These are phyloP conservation scores for Synanceia verrucosa DNA, from an alignment of 2,797 vertebrate genomes.

Conservation along the genomic window DNA sequence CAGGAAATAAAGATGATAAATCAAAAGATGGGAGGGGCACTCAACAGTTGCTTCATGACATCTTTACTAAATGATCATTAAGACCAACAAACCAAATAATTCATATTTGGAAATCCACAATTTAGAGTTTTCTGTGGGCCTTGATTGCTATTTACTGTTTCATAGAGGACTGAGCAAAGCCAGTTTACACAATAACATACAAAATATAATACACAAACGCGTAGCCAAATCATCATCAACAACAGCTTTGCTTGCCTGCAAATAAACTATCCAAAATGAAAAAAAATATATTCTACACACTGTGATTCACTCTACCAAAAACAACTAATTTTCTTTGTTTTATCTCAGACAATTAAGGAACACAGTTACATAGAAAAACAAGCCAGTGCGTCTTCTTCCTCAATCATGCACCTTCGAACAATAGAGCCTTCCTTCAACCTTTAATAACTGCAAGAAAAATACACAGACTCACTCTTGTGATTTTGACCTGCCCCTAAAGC, in stretches of 20 bases:
- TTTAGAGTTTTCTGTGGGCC: background rate
- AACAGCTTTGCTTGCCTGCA: background rate
- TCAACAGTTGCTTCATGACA: background rate
- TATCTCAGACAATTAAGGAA: conserved; percentile 47
- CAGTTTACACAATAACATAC: background rate
- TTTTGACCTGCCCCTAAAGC: conserved; percentile 77
- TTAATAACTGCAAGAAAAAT: conserved; percentile 77
- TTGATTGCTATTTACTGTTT: background rate
- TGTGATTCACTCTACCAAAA: conserved; percentile 19
- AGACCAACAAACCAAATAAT: background rate
- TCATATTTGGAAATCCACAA: background rate
- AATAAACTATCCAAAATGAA: conserved; percentile 2
- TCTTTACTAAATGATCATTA: background rate
- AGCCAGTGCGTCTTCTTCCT: conserved; percentile 59
- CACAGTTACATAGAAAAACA: conserved; percentile 53
- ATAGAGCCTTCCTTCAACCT: conserved; percentile 70
- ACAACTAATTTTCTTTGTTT: conserved; percentile 22
- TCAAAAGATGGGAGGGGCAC: no score
- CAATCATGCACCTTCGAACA: conserved; percentile 59
- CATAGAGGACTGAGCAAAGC: background rate
- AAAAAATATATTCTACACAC: conserved; percentile 2
- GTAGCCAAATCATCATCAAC: conserved; percentile 2
- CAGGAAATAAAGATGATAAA: no score
- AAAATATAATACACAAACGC: background rate
- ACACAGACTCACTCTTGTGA: conserved; percentile 71